Conservation (phyloP, 2,888 invertebrate genomes). For the Vandiemenella viatica region DNA sequence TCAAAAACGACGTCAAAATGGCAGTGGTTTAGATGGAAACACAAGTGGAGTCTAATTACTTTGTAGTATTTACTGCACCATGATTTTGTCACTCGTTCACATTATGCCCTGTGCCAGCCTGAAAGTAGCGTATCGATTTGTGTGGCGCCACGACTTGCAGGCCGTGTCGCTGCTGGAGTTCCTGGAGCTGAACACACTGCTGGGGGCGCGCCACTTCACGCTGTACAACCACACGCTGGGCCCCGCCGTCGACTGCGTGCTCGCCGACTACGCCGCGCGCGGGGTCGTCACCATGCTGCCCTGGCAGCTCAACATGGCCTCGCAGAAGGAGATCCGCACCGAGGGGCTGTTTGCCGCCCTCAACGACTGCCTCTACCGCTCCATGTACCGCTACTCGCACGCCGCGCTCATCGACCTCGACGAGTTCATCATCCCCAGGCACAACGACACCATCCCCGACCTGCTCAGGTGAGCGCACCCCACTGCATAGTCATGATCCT, state of each 20-base stretch:
- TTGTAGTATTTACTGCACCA: too few relatives aligned
- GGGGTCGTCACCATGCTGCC: conserved; percentile 58
- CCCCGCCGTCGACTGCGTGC: conserved; percentile 56
- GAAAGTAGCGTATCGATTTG: too few relatives aligned
- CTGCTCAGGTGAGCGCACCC: conserved; percentile 51
- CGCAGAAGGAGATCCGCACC: conserved; percentile 80
- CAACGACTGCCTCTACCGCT: conserved; percentile 84
- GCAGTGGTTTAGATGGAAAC: too few relatives aligned
- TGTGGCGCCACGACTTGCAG: too few relatives aligned
- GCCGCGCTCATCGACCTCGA: conserved; percentile 76
- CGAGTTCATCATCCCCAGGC: conserved; percentile 71
- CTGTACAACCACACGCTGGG: conserved; percentile 85
- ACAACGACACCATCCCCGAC: conserved; percentile 58
- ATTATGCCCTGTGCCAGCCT: too few relatives aligned
- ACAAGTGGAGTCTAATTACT: too few relatives aligned
- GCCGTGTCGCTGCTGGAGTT: conserved; percentile 74
- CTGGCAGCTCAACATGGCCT: conserved; percentile 74
- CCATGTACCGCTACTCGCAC: conserved; percentile 71
- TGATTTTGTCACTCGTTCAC: too few relatives aligned
- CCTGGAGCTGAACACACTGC: conserved; percentile 67
- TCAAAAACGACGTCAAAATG: too few relatives aligned
- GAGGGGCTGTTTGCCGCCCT: conserved; percentile 84
- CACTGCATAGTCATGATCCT: too few relatives aligned
- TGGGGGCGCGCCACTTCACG: conserved; percentile 77
- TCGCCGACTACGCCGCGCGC: conserved; percentile 45